Base-by-base conservation (phyloP, 2,888 invertebrate genomes). In the Microdon myrmicae region DNA sequence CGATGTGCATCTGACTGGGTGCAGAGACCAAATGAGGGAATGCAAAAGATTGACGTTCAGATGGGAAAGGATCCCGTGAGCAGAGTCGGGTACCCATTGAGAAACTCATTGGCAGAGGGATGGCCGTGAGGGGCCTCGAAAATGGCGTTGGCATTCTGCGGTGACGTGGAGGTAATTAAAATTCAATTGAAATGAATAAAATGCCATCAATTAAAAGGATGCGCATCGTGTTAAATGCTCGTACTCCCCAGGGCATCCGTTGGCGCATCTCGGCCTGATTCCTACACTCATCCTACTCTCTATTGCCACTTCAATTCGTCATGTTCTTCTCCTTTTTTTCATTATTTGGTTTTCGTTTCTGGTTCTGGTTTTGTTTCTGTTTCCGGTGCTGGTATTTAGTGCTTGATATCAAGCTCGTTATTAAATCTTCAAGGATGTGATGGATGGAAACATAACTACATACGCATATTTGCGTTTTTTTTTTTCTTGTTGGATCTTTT, bases 111-210 rank as follows among this genome's bases (percentile, higher is more conserved):
- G 41, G 23, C 12, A 34, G n/a, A 17, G 44, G 25, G 54, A 14
- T 32, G 8, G 45, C 10, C n/a, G n/a, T n/a, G 32, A 17, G 48
- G 38, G 43, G 23, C 19, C 39, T 51, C 49, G 70, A 72, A 72
- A 75, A 69, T 69, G 74, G 69, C 71, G 73, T 72, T 75, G 70
- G 71, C 75, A 76, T 75, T 75, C 75, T 71, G 70, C 73, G 73
- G 71, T 75, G 75, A 77, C 75, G 77, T 73, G 74, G 76, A 70
- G 71, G 75, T 76, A 77, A 75, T 77, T 75, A 77, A 76, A 76
- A 75, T 77, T 75, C 75, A 75, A 75, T 77, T 75, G 75, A 55
- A 69, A 67, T 64, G 54, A 66, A 48, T 67, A 60, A 61, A 67
- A 67, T 60, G 55, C 60, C 61, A 67, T 58, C 56, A 66, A 66